Base-by-base conservation (phyloP, 2,888 invertebrate genomes). In the Papilio protenor region DNA sequence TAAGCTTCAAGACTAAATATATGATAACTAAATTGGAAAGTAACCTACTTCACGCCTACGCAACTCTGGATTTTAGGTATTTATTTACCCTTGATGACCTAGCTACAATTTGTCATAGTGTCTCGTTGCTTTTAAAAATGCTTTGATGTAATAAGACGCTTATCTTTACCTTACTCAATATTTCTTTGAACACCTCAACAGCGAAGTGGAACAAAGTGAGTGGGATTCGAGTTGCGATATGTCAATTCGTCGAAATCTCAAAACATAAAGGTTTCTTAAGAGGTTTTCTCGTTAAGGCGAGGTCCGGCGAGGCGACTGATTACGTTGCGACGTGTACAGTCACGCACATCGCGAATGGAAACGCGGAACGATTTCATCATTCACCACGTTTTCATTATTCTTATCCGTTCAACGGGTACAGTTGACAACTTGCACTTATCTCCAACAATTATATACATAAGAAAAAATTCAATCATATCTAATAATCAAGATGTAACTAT, bases 281-380 rank as follows among this genome's bases (percentile, higher is more conserved):
- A 76, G 33, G 77, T 21, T 16, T 40, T 70, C 57, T 75, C 27
- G 73, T 69, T 75, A 57, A 66, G 73, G 69, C 59, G 23, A 77
- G 52, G 74, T 79, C 77, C 77, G 76, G 77, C 8, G 71, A 64
- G 75, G 59, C 77, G 52, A 69, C 49, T 69, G 52, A 76, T 75
- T 71, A 79, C 77, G 77, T 77, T 45, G 70, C 61, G 55, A 73
- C 55, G 64, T 72, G 75, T n/a, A 55, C 75, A 45, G 61, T 73
- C 77, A 78, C 75, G 73, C 69, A 57, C 52, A 66, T 57, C 66
- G 64, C 74, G 74, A 71, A 55, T 55, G 64, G 71, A 76, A 33
- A 59, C 49, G 73, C 74, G 23, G 69, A 72, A 80, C 81, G 82
- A 82, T 80, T 77, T 81, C 81, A 82, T 80, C 78, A 79, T 77